Conservation (phyloP, 1,140 invertebrate genomes). For the Cherax quadricarinatus region DNA sequence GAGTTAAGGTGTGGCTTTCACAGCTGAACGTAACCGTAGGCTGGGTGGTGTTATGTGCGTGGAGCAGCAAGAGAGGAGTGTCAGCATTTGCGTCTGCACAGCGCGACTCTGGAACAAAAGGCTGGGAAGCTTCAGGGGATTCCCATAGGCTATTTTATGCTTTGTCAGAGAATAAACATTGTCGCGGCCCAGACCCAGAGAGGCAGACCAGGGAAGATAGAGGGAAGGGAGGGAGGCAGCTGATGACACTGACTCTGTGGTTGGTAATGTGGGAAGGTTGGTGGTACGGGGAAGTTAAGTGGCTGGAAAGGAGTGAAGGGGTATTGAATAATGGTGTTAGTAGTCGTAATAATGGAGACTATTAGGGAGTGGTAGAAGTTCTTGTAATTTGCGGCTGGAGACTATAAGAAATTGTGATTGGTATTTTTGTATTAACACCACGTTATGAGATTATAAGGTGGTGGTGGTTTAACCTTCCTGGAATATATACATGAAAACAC, state of each 20-base stretch:
- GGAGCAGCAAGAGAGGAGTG: neutral
- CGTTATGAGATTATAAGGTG: too few relatives aligned
- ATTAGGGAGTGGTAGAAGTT: too few relatives aligned
- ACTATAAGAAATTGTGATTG: too few relatives aligned
- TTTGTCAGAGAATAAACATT: slow-evolving; percentile 44
- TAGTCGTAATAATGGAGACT: too few relatives aligned
- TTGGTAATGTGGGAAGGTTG: neutral
- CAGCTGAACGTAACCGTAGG: too few relatives aligned
- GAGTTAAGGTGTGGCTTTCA: too few relatives aligned
- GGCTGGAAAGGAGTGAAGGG: neutral
- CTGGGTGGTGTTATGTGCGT: too few relatives aligned
- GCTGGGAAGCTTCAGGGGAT: neutral
- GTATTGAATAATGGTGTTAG: too few relatives aligned
- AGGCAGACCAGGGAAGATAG: neutral
- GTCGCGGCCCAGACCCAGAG: slow-evolving; percentile 4
- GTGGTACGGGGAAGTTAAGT: neutral
- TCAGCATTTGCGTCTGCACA: neutral
- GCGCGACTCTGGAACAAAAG: slow-evolving; percentile 1
- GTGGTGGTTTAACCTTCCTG: too few relatives aligned
- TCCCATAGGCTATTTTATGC: slow-evolving; percentile 45
- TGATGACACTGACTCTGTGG: neutral
- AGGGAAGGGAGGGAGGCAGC: neutral
- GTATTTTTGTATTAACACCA: too few relatives aligned
- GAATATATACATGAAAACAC: too few relatives aligned
- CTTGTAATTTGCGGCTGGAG: too few relatives aligned